Evolutionary conservation across 2,113 vertebrate species (phyloP).

Genomic region (Microcebus tavaratra): DNA sequence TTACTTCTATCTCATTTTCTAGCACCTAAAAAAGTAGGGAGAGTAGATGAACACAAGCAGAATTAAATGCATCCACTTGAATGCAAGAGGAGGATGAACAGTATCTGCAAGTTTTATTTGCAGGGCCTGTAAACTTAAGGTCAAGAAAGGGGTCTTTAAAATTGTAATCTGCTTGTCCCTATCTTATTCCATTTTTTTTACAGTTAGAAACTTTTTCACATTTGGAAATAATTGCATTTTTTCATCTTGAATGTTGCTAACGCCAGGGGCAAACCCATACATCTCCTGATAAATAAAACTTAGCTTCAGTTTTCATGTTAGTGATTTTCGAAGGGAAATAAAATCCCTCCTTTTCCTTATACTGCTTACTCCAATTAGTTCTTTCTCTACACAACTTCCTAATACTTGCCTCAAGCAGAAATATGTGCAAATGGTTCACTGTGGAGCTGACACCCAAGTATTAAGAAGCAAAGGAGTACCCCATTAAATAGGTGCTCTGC

Average conservation of each 20-base stretch:
- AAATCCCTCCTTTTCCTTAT: constrained; percentile 30
- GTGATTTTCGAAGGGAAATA: background rate
- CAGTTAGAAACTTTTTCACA: background rate
- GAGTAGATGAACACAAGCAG: background rate
- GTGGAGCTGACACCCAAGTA: background rate
- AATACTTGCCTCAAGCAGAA: background rate
- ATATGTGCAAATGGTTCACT: background rate
- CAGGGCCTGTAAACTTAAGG: background rate
- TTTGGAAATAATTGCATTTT: constrained; percentile 3
- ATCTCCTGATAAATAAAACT: background rate
- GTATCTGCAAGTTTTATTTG: constrained; percentile 28
- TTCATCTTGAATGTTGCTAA: background rate
- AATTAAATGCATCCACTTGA: background rate
- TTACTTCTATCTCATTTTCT: background rate
- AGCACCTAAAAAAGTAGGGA: background rate
- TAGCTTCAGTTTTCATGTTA: constrained; percentile 26
- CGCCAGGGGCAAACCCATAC: background rate
- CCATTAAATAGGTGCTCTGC: background rate
- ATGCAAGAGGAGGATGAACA: constrained; percentile 1
- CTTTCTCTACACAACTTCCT: background rate
- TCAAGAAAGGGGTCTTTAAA: background rate
- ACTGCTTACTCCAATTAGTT: background rate
- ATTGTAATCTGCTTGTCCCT: background rate
- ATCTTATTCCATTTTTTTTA: background rate
- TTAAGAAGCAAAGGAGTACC: background rate